Conservation (phyloP, 2,797 vertebrate species). For the Sebastolobus alascanus region DNA sequence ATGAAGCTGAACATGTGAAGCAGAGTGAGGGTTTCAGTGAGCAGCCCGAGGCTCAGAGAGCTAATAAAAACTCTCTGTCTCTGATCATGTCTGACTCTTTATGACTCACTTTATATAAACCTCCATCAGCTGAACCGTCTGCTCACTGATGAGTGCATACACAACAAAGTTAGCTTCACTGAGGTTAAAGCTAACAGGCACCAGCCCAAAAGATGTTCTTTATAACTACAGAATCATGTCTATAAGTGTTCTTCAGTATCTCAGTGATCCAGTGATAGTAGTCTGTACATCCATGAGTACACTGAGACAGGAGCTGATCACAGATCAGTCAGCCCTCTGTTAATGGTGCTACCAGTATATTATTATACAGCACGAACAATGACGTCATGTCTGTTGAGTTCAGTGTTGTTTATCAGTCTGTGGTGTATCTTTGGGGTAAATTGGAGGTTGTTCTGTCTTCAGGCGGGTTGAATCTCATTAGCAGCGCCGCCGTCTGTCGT, state of each 20-base stretch:
- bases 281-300: neutral
- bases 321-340: no score
- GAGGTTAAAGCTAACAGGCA: neutral
- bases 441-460: neutral
- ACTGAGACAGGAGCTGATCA: no score
- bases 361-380: no score
- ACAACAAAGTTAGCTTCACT: no score
- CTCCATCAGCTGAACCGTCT: neutral
- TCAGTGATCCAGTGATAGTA: neutral
- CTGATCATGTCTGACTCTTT: neutral
- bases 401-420: neutral
- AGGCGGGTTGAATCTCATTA: neutral
- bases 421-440: neutral
- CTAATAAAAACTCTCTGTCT: conserved; percentile 11
- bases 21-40: neutral
- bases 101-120: conserved; percentile 27
- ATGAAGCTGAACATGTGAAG: neutral
- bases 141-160: neutral
- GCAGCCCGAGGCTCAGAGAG: conserved; percentile 2
- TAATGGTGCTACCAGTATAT: neutral
- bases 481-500: neutral
- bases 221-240: no score
- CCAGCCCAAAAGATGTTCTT: no score
- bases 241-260: no score
- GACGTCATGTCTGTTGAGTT: neutral